Conservation (phyloP, 1,140 invertebrate species). For the Drosophila miranda region DNA sequence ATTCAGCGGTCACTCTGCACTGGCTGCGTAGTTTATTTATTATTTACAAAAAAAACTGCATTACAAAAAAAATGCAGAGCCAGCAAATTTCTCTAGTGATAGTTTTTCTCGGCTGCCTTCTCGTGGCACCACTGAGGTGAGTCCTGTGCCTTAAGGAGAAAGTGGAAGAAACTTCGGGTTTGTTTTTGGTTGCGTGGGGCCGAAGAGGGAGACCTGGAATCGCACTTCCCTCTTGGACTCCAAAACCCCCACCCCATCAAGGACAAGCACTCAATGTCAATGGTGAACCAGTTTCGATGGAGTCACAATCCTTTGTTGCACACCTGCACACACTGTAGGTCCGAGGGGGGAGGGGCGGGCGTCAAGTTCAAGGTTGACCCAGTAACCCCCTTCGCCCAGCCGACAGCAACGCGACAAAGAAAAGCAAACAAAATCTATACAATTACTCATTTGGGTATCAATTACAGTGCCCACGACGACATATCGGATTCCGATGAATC, state of each 20-base stretch:
- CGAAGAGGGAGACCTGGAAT: background rate
- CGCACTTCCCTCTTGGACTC: conserved; percentile 4
- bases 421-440: background rate
- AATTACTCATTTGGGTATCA: conserved; percentile 12
- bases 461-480: conserved; percentile 17
- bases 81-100: conserved; percentile 25
- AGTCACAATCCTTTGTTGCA: background rate
- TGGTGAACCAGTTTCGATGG: too few species aligned
- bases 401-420: too few species aligned
- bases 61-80: conserved; percentile 38
- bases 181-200: background rate
- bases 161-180: background rate
- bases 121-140: conserved; percentile 35
- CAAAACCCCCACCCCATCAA: background rate
- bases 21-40: conserved; percentile 32
- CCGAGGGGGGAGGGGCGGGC: too few species aligned
- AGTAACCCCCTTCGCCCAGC: background rate
- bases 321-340: too few species aligned
- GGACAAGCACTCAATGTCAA: background rate
- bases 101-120: conserved; percentile 32
- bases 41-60: conserved; percentile 26
- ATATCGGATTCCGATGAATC: conserved; percentile 42
- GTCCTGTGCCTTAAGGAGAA: conserved; percentile 1
- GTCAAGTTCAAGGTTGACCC: conserved; percentile 47
- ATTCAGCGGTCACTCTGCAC: background rate